Evolutionary conservation across 2,888 invertebrate species (phyloP).

Genomic region (Nemotelus nigrinus): DNA sequence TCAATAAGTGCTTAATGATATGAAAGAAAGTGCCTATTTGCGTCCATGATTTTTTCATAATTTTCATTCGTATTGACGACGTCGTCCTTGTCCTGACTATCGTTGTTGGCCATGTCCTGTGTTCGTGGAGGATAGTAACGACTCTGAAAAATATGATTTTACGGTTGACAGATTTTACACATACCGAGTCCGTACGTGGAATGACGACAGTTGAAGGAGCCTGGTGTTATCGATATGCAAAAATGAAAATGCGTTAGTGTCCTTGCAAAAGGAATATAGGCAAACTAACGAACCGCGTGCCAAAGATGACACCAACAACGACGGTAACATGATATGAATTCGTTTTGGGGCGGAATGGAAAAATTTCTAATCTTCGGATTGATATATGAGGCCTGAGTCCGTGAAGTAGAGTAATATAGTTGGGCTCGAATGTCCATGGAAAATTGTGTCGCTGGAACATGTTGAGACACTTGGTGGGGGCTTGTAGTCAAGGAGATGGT

Average conservation of each 20-base stretch:
- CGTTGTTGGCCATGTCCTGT: background rate
- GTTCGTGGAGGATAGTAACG: slow-evolving; percentile 20
- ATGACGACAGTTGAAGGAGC: too few species aligned
- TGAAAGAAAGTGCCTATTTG: slow-evolving; percentile 43
- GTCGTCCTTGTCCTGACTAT: slow-evolving; percentile 6
- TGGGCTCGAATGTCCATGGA: slow-evolving; percentile 26
- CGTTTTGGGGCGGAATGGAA: background rate
- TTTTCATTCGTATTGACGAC: slow-evolving; percentile 11
- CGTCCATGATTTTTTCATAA: slow-evolving; percentile 41
- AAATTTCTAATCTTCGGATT: slow-evolving; percentile 35
- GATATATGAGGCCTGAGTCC: background rate
- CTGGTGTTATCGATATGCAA: background rate
- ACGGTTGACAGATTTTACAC: slow-evolving; percentile 30
- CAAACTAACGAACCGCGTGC: background rate
- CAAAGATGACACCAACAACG: background rate
- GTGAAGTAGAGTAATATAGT: background rate
- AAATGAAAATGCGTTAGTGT: background rate
- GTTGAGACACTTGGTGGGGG: background rate
- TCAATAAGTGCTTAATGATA: slow-evolving; percentile 42
- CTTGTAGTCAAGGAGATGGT: background rate
- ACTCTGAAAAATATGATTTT: slow-evolving; percentile 38
- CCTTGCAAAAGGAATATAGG: background rate
- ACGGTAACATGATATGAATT: background rate
- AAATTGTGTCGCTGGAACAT: background rate
- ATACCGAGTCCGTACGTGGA: slow-evolving; percentile 9